Conservation (phyloP, 2,797 vertebrate species). For the Anguilla anguilla region DNA sequence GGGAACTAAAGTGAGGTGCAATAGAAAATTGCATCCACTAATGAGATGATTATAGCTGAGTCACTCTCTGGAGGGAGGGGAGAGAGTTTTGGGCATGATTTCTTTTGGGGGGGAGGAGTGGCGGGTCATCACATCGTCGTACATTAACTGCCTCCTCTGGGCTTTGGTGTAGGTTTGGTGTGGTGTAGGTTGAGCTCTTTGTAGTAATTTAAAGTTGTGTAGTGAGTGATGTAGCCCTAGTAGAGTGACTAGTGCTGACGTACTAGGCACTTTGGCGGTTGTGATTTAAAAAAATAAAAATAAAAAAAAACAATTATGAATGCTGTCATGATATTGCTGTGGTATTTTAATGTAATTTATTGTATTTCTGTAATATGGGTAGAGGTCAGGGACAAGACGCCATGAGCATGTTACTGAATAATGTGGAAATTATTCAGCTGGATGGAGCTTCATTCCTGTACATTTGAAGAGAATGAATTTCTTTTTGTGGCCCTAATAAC, state of each 20-base stretch:
- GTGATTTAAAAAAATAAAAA: not conserved
- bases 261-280: not conserved
- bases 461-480: not conserved
- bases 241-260: not conserved
- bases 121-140: not conserved
- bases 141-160: not conserved
- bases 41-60: not conserved
- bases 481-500: not conserved
- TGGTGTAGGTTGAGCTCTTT: not conserved
- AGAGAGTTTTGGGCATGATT: not conserved
- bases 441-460: too few species aligned
- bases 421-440: too few species aligned
- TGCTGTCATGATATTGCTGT: not conserved
- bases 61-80: not conserved
- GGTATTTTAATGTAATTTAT: not conserved
- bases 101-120: not conserved
- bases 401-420: too few species aligned
- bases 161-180: not conserved
- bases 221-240: not conserved
- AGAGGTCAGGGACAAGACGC: too few species aligned
- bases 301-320: not conserved
- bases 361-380: too few species aligned
- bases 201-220: not conserved
- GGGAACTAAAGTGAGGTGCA: not conserved
- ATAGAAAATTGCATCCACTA: not conserved